phyloP scores from a whole-genome alignment of 2,888 invertebrate species.

The Melolontha melolontha region DNA sequence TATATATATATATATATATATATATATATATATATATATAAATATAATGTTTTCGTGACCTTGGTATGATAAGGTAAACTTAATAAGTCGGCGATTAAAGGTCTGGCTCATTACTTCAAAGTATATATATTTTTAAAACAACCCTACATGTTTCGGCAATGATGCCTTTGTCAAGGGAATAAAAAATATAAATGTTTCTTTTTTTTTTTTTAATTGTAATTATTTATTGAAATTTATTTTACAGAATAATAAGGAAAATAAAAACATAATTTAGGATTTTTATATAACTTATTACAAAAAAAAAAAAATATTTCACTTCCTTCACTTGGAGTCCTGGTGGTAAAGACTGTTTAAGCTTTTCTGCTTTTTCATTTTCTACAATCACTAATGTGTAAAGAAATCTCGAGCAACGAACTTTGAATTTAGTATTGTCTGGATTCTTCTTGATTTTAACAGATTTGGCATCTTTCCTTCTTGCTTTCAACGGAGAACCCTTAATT shows the following conservation, averaged over 20 bases:
- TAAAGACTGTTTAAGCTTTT: constrained; percentile 97
- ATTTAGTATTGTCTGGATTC: constrained; percentile 96
- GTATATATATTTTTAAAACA: no score
- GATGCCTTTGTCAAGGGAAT: no score
- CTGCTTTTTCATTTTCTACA: constrained; percentile 98
- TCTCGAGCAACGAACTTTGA: constrained; percentile 98
- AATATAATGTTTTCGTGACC: no score
- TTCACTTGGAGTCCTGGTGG: constrained; percentile 97
- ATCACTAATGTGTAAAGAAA: constrained; percentile 98
- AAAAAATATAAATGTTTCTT: no score
- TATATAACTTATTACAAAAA: constrained; percentile 35
- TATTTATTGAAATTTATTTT: no score
- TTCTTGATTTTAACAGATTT: constrained; percentile 99
- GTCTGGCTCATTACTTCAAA: no score
- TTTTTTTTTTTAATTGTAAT: no score
- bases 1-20: no score
- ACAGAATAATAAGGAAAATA: not conserved
- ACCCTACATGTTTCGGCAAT: no score
- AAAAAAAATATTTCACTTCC: constrained; percentile 79
- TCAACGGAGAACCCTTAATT: constrained; percentile 98
- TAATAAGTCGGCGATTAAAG: no score
- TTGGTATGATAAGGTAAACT: no score
- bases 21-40: no score
- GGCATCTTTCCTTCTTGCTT: constrained; percentile 98
- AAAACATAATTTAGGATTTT: constrained; percentile 9